Evolutionary conservation across 2,888 invertebrate species (phyloP), one percentile per base, ranked within the genome.

Genomic region (Macaria liturata): DNA sequence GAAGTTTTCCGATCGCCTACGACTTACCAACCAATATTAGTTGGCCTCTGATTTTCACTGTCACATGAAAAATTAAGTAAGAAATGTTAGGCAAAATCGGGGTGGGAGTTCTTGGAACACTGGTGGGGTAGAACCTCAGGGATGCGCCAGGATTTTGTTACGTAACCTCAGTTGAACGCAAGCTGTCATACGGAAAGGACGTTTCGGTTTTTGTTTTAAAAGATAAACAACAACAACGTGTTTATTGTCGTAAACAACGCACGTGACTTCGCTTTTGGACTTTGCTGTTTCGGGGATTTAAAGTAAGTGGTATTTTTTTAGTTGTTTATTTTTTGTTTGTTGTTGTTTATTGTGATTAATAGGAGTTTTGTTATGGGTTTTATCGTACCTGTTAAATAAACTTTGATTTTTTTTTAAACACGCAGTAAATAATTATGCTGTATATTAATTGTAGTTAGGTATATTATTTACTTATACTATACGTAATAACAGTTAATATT

Each of bases 201-300:
- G 90, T 80, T 66, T 61, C 58, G 62, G 57, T 59, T 51, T 59
- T 69, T 58, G 54, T 54, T 57, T 71, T 63, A 75, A 74, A 83
- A 84, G 72, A 89, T 88, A 91, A 91, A 91, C 81, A 90, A 88
- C 88, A 91, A 89, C 88, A 90, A 83, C 89, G 83, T 91, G 85
- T 86, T 88, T 87, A 80, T 70, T 70, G 72, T 76, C 90, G 91
- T 91, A 88, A 89, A 91, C 88, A 90, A 84, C 71, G 32, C 72
- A 66, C 60, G 64, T 34, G 62, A 76, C 64, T 72, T 79, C 70
- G 70, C 68, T 71, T 54, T 67, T 68, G 73, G 73, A 78, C 72
- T 76, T 75, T 65, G 48, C 61, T 58, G 67, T 58, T 49, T 64
- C 58, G 57, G 45, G 54, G 59, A 61, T 66, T 65, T 40, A 43